Evolutionary conservation across 37 sponge, comb jelly and placozoan species (phyloP), one percentile per base, ranked within the genome.

Genomic region (Oscarella lobularis): DNA sequence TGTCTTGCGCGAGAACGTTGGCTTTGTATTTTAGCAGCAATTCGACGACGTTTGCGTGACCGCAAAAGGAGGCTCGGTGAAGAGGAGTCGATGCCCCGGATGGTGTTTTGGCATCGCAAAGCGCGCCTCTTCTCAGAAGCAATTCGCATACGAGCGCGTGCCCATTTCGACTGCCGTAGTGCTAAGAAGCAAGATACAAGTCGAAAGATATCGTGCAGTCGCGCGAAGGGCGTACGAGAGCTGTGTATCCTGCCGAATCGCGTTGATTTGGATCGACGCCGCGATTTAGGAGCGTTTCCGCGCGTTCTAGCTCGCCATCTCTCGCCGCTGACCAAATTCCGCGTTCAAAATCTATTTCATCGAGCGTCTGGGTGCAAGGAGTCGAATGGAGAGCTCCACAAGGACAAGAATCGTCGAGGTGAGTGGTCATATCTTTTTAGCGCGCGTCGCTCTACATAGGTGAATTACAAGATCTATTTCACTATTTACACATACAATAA

Each of bases 251-350:
- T 20, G 60, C 60, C 9, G 14, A 27, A 48, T 48, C 60, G 9
- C 14, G 9, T 9, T 27, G 14, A 20, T 48, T 48, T 27, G 60
- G 60, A 48, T 9, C 14, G 20, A 20, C 20, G 9, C 60, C 60
- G 20, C 20, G 9, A 27, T 48, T 20, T 20, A 80, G 35, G 30
- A 87, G 66, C 60, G 66, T 65, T 69, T 74, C 41, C 33, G 89
- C 81, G 39, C 66, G 78, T 1, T 3, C 38, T 34, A 74, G 38
- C 32, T 90, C 82, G n/a, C 95, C 95, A 70, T 82, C 81, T 73
- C 87, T 39, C 1, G 95, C 91, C 36, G 88, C 88, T 20, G 55
- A 32, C 92, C 95, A 94, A 39, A 94, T 91, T 32, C 95, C 92
- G 37, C 92, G 74, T 66, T 87, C 86, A 74, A 94, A 91, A 39